Evolutionary conservation across 2,888 invertebrate species (phyloP).

Genomic region (Cheilosia impressa): DNA sequence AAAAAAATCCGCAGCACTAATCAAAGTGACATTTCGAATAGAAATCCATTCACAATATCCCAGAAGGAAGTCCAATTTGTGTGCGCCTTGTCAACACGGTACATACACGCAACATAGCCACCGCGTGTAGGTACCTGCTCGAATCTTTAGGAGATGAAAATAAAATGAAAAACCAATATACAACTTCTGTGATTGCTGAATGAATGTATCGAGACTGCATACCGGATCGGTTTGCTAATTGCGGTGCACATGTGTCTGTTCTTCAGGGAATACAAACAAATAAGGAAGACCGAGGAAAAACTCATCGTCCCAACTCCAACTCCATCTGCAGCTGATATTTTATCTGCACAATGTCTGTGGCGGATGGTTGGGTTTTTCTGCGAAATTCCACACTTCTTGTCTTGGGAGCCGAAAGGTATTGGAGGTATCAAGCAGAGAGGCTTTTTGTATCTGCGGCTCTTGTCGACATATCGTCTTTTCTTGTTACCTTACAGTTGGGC

Average conservation of each 20-base stretch:
- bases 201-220: slow-evolving; percentile 43
- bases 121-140: slow-evolving; percentile 12
- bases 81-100: slow-evolving; percentile 55
- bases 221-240: slow-evolving; percentile 67
- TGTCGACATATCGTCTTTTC: neutral
- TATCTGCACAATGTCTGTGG: slow-evolving; percentile 35
- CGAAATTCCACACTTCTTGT: slow-evolving; percentile 48
- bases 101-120: slow-evolving; percentile 13
- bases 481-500: neutral
- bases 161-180: slow-evolving; percentile 21
- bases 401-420: neutral
- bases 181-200: slow-evolving; percentile 28
- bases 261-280: slow-evolving; percentile 30
- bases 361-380: slow-evolving; percentile 36
- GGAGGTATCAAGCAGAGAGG: slow-evolving; percentile 8
- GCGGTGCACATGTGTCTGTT: slow-evolving; percentile 57
- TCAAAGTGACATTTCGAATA: slow-evolving; percentile 19
- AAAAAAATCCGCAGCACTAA: slow-evolving; percentile 22
- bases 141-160: slow-evolving; percentile 33
- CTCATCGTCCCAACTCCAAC: slow-evolving; percentile 1
- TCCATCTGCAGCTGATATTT: slow-evolving; percentile 6
- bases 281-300: neutral
- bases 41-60: slow-evolving; percentile 43
- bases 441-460: slow-evolving; percentile 11
- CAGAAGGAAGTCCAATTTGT: slow-evolving; percentile 38